Percentiles rank a stretch among this genome's conserved stretches.
These are phyloP conservation scores for Megalonaias nervosa DNA, from an alignment of 1,140 invertebrate species.

Conservation along the genomic window DNA sequence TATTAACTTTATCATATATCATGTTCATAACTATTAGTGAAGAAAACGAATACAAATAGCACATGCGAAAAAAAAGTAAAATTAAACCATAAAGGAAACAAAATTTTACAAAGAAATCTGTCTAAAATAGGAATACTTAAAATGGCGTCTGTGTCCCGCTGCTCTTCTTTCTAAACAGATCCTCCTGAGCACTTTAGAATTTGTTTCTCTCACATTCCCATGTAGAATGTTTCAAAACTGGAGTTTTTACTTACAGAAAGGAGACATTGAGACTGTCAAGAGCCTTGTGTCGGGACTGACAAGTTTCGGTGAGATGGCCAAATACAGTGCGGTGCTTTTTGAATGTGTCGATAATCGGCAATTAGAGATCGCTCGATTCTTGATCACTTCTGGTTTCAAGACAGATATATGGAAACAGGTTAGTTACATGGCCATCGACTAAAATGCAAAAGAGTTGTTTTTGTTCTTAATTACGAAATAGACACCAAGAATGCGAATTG, in stretches of 20 bases:
- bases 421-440: not conserved
- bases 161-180: too few species aligned
- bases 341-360: conserved; percentile 60
- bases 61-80: too few species aligned
- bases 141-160: too few species aligned
- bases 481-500: too few species aligned
- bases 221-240: not conserved
- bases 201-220: not conserved
- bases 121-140: too few species aligned
- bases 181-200: not conserved
- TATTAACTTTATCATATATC: too few species aligned
- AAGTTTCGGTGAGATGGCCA: conserved; percentile 46
- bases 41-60: too few species aligned
- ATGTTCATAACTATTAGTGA: too few species aligned
- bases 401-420: conserved; percentile 64
- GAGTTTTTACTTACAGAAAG: conserved; percentile 40
- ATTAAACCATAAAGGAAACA: too few species aligned
- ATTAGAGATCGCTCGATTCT: conserved; percentile 56
- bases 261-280: conserved; percentile 52
- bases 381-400: conserved; percentile 58
- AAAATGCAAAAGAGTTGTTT: too few species aligned
- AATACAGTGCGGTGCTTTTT: conserved; percentile 55
- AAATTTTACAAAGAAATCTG: too few species aligned
- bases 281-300: conserved; percentile 46
- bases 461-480: too few species aligned